These are phyloP conservation scores for Spodoptera litura DNA, from an alignment of 1,140 invertebrate species.

Conservation along the genomic window DNA sequence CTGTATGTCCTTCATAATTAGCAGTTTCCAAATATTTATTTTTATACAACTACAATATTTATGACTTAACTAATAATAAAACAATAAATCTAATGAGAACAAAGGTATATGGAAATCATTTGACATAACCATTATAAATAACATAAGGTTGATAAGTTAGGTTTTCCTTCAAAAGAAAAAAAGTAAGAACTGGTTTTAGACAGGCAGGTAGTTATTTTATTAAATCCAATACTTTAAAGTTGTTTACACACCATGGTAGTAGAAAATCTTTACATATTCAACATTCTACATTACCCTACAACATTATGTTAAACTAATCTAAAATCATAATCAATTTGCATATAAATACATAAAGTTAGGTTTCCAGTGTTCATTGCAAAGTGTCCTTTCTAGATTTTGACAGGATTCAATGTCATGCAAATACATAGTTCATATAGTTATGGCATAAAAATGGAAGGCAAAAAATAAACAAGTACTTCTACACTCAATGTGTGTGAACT, in stretches of 20 bases:
- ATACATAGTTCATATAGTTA: constrained; percentile 2
- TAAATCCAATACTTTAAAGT: too few species aligned
- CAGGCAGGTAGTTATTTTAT: too few species aligned
- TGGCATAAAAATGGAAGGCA: constrained; percentile 9
- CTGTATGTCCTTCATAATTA: constrained; percentile 27
- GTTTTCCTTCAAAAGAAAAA: not conserved
- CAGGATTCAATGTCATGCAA: constrained; percentile 29
- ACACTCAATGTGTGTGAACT: constrained; percentile 19
- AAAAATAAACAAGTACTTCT: constrained; percentile 33
- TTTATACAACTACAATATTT: not conserved
- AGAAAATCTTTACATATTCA: not conserved
- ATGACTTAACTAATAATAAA: not conserved
- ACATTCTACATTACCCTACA: not conserved
- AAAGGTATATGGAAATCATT: constrained; percentile 2
- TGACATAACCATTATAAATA: not conserved
- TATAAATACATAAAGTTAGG: not conserved
- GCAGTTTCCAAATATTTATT: not conserved
- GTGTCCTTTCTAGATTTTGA: constrained; percentile 19
- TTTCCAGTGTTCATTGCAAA: not conserved
- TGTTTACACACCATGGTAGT: not conserved
- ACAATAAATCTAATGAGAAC: not conserved
- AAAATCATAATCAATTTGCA: not conserved
- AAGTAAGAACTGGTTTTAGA: constrained; percentile 1
- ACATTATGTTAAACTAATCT: not conserved
- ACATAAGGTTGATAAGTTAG: too few species aligned